These are phyloP conservation scores for Camelus dromedarius DNA, from an alignment of 2,113 vertebrate genomes.

Conservation along the genomic window DNA sequence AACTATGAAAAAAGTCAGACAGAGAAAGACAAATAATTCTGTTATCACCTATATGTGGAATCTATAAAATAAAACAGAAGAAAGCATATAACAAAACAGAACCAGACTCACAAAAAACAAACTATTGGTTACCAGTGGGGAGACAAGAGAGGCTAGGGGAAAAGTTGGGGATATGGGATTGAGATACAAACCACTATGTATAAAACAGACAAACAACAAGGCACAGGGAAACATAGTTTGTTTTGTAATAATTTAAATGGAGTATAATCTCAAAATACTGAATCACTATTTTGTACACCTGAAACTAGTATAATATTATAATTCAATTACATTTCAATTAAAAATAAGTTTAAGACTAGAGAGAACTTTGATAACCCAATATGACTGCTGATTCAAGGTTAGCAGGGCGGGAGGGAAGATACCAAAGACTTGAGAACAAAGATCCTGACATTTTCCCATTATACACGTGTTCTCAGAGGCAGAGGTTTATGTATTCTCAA, in stretches of 20 bases:
- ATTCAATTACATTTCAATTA: neutral
- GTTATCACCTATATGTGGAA: neutral
- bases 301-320: neutral
- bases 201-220: neutral
- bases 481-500: neutral
- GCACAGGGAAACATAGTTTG: neutral
- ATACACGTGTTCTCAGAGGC: neutral
- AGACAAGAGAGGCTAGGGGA: neutral
- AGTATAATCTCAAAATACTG: too few relatives aligned
- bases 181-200: neutral
- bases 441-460: rapidly evolving
- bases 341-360: neutral
- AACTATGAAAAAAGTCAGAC: neutral
- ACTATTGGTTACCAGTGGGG: neutral
- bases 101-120: too few relatives aligned
- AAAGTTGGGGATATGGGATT: neutral
- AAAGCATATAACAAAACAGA: too few relatives aligned
- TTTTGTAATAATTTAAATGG: too few relatives aligned
- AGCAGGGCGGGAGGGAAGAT: neutral
- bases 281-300: neutral
- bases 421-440: neutral
- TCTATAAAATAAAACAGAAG: neutral
- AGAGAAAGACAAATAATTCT: neutral
- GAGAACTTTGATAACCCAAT: neutral
- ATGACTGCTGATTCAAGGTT: neutral